Base-by-base conservation (phyloP, 2,888 invertebrate genomes). In the Cerceris ruficornis region DNA sequence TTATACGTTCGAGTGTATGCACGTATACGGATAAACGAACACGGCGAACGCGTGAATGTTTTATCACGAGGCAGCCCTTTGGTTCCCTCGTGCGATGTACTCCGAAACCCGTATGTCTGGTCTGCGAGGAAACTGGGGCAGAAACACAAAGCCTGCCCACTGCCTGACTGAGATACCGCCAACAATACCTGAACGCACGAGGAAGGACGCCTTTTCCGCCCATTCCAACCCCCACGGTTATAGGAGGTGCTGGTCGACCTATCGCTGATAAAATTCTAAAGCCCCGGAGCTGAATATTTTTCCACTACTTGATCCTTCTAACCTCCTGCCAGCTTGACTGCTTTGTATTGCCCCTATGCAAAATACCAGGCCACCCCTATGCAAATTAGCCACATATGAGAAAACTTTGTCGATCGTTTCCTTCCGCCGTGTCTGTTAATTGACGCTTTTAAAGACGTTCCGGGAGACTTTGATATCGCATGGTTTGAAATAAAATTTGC, bases 41-140 rank as follows among this genome's bases (percentile, higher is more conserved):
- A 88, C 80, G 86, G 89, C 88, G 88, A 87, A 88, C 86, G 86
- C 87, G 86, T 88, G 89, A 90, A 91, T 91, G 89, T 91, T 91
- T 91, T 91, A 91, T 91, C 88, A 88, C 85, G 77, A 76, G 81
- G 79, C 83, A 82, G 86, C 87, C 89, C 87, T 89, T 89, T 84
- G 75, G 87, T 86, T 86, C 83, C 80, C 84, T 69, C 69, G 65
- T 85, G 83, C 82, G 80, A 80, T 81, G 85, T 83, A 88, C 84
- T 84, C 82, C 77, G 74, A 80, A 86, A 86, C 89, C 87, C 86
- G 88, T 88, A 87, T 86, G 85, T 87, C 87, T 87, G 85, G 84
- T 72, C 83, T 69, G 83, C 82, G 62, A 81, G 81, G 83, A 86
- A 91, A 91, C 88, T 91, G 87, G 91, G 88, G 86, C 91, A 87